Conservation (phyloP, 2,113 vertebrate species). For the Chauna torquata region DNA sequence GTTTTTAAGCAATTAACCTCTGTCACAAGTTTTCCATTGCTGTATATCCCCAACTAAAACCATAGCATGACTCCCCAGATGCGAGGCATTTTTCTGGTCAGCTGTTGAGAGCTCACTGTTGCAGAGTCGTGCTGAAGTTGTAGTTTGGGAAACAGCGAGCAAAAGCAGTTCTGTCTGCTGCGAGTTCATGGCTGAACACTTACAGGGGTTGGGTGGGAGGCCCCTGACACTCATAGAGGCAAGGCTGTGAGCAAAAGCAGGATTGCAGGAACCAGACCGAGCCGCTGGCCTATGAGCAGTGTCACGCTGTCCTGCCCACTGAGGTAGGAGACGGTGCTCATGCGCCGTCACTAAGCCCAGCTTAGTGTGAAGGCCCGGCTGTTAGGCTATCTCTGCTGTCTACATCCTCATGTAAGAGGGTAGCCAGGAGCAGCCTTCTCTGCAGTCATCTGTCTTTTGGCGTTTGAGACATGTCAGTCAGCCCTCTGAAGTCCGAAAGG, state of each 20-base stretch:
- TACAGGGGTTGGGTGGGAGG: neutral
- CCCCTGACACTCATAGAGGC: neutral
- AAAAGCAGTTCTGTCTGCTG: neutral
- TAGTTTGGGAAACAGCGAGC: neutral
- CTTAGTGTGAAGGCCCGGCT: rapidly evolving
- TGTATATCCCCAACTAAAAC: neutral
- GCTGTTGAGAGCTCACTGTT: rapidly evolving
- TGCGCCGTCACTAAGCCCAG: neutral
- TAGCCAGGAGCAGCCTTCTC: neutral
- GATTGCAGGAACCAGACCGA: neutral
- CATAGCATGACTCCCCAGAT: neutral
- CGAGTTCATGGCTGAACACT: neutral
- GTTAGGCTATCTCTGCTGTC: neutral
- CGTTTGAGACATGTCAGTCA: neutral
- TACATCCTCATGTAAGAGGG: neutral
- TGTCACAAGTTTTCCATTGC: neutral
- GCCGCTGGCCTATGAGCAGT: rapidly evolving
- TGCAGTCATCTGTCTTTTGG: neutral
- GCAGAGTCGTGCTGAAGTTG: neutral
- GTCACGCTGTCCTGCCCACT: neutral
- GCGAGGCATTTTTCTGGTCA: neutral
- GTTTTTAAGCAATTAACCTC: neutral
- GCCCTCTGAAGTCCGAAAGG: neutral
- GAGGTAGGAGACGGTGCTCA: neutral
- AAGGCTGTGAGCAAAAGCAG: neutral